Base-by-base conservation (phyloP, 2,888 invertebrate species). In the Campoplex capitator region DNA sequence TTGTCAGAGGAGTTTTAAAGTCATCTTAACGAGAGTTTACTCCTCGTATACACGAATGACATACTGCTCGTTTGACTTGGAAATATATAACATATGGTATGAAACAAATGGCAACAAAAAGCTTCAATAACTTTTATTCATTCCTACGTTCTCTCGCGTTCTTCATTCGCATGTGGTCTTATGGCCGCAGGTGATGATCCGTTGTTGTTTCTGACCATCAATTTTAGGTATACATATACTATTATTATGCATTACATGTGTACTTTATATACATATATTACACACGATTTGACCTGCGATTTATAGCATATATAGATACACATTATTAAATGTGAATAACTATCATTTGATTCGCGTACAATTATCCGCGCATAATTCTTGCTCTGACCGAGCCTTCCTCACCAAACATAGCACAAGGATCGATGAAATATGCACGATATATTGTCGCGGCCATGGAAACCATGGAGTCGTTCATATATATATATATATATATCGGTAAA, bases 361-460 rank as follows among this genome's bases (percentile, higher is more conserved):
- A 71, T 54, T 51, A 51, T 51, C 35, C 71, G 32, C 38, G 68
- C 38, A 71, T 28, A 70, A 42, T 13, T 23, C 51, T 28, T n/a
- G 32, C 28, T 7, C 32, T 3, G 48, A 51, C 32, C 18, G 32
- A 18, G 28, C 32, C 18, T 71, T 23, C 23, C 68, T 16, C 48
- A 32, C 51, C 51, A 28, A 88, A 83, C 81, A 70, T 83, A 45
- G 42, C 82, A 62, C 70, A 3, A 73, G 92, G 93, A 94, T 94
- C 94, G 93, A 94, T 94, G 90, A 71, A 90, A 89, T 87, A 79
- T 86, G 83, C 87, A 76, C 86, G 77, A 58, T 65, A 23, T 79
- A 84, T 78, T 86, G 83, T 84, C 87, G 93, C 92, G 91, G 91
- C 94, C 94, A 94, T 94, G 94, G 94, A 93, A 93, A 94, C 93